Conservation (phyloP, 1,140 invertebrate genomes). For the Chlorops oryzae region DNA sequence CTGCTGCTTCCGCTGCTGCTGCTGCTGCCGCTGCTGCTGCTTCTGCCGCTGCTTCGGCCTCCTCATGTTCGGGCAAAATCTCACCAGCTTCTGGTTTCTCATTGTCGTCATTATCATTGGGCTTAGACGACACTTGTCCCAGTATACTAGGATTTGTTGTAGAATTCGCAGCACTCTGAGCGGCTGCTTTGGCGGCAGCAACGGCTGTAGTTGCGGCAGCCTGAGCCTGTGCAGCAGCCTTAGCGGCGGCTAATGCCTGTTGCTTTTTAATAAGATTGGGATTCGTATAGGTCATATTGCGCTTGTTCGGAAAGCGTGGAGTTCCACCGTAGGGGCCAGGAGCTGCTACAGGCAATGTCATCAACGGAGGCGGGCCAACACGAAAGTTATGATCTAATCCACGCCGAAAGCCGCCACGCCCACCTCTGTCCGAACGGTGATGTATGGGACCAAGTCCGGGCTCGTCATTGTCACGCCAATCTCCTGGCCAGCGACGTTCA, state of each 20-base stretch:
- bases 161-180: slow-evolving; percentile 40
- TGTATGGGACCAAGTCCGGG: slow-evolving; percentile 16
- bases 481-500: slow-evolving; percentile 13
- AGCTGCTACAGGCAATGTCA: slow-evolving; percentile 38
- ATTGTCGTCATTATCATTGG: neutral
- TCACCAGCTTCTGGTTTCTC: slow-evolving; percentile 19
- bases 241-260: slow-evolving; percentile 9
- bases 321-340: slow-evolving; percentile 27
- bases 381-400: slow-evolving; percentile 19
- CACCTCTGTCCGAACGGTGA: slow-evolving; percentile 27
- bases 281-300: slow-evolving; percentile 31
- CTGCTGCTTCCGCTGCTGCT: neutral
- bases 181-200: slow-evolving; percentile 39
- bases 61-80: slow-evolving; percentile 13
- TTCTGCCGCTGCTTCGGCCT: neutral
- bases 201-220: slow-evolving; percentile 41
- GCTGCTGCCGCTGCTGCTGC: neutral
- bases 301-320: slow-evolving; percentile 33
- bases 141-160: slow-evolving; percentile 43
- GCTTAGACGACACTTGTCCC: slow-evolving; percentile 21
- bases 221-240: slow-evolving; percentile 32
- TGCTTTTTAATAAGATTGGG: slow-evolving; percentile 20
- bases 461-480: slow-evolving; percentile 38
- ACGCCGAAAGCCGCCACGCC: slow-evolving; percentile 32
- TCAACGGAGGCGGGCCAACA: slow-evolving; percentile 35